Conservation (phyloP, 2,888 invertebrate genomes). For the Heteromyza rotundicornis region DNA sequence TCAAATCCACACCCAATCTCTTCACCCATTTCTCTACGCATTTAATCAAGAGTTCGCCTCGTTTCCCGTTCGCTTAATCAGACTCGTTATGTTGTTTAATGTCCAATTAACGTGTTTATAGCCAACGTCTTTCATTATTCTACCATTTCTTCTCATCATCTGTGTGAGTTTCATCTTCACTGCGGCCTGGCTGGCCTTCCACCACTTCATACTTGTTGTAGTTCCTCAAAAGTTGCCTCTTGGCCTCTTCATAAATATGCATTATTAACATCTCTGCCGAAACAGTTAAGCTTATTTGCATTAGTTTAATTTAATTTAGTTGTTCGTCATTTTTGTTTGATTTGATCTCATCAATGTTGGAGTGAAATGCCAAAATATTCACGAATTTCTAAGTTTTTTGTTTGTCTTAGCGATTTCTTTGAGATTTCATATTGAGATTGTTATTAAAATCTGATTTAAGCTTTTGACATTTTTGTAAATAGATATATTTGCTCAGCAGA, state of each 20-base stretch:
- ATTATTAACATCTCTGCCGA: constrained; percentile 32
- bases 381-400: neutral
- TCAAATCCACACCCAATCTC: too few species aligned
- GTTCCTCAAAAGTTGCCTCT: too few species aligned
- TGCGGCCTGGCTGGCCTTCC: neutral
- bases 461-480: too few species aligned
- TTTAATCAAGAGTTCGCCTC: neutral
- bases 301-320: constrained; percentile 40
- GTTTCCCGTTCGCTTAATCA: constrained; percentile 9
- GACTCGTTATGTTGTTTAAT: constrained; percentile 8
- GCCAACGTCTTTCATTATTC: neutral
- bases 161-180: neutral
- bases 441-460: too few species aligned
- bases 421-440: too few species aligned
- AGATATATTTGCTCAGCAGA: too few species aligned
- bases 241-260: constrained; percentile 16
- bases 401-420: neutral
- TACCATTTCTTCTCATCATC: neutral
- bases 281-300: constrained; percentile 46
- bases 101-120: constrained; percentile 18
- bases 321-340: constrained; percentile 13
- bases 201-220: too few species aligned
- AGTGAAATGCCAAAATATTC: neutral
- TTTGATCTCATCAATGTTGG: neutral
- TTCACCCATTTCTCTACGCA: too few species aligned